A percentile compares a stretch with the other conserved stretches of the same genome.
phyloP scores from a whole-genome alignment of 2,113 vertebrate genomes.

The Proteles cristata region DNA sequence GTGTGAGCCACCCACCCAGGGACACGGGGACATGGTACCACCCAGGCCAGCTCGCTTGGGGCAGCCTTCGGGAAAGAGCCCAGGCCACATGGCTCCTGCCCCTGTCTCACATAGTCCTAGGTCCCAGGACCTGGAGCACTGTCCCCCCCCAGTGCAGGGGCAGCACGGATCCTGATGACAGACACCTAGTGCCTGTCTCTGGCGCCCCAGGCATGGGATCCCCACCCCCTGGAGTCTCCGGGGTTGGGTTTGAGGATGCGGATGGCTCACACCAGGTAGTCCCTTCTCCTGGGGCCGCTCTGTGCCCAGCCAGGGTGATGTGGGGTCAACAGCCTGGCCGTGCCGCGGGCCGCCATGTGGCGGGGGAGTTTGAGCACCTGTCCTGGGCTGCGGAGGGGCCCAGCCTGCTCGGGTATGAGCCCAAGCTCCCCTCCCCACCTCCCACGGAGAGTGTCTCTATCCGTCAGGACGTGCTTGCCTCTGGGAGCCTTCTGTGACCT shows the following conservation, averaged over 20 bases:
- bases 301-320: accelerated
- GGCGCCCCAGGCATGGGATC: neutral
- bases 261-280: neutral
- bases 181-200: neutral
- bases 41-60: accelerated
- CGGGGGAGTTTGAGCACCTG: accelerated
- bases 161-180: neutral
- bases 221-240: neutral
- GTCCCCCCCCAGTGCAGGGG: neutral
- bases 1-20: neutral
- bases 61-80: neutral
- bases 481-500: neutral
- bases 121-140: neutral
- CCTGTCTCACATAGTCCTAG: too few species aligned
- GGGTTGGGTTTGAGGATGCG: neutral
- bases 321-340: accelerated
- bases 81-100: neutral
- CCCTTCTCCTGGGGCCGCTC: neutral
- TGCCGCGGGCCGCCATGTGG: neutral
- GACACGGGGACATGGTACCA: neutral
- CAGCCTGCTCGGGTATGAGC: neutral
- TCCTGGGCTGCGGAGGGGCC: neutral
- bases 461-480: neutral
- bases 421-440: neutral
- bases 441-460: accelerated